phyloP scores from a whole-genome alignment of 2,888 invertebrate genomes.

The Agrochola lychnidis region DNA sequence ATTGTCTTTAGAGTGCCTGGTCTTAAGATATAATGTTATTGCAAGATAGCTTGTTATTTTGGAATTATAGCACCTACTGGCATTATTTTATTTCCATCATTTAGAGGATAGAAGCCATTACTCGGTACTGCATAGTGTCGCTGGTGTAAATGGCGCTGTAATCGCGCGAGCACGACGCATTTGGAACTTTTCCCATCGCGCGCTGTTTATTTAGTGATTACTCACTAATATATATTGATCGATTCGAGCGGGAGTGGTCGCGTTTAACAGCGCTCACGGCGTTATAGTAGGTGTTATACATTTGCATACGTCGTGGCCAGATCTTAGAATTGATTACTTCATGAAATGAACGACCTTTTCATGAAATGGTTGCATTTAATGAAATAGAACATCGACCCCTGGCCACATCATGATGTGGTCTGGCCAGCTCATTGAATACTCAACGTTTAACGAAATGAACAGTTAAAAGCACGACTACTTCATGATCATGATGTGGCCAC shows the following conservation, averaged over 20 bases:
- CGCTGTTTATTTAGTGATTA: not conserved
- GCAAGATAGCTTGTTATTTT: not conserved
- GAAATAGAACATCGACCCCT: no score
- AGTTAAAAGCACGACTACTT: no score
- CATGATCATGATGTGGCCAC: no score
- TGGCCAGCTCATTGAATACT: no score
- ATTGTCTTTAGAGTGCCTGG: no score
- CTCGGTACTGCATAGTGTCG: not conserved
- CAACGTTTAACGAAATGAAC: no score
- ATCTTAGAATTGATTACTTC: no score
- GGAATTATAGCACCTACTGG: not conserved
- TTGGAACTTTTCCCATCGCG: no score
- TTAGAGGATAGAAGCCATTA: not conserved
- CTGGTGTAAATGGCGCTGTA: not conserved
- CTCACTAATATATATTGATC: not conserved
- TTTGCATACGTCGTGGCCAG: not conserved
- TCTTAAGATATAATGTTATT: no score
- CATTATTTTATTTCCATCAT: not conserved
- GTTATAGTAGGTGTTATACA: not conserved
- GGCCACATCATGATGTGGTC: no score
- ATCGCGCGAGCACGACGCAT: not conserved
- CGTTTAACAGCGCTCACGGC: not conserved
- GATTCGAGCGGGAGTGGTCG: not conserved
- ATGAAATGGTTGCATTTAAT: no score
- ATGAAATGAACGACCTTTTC: no score